Evolutionary conservation across 2,888 invertebrate genomes (phyloP).

Genomic region (Synanthedon myopaeformis): DNA sequence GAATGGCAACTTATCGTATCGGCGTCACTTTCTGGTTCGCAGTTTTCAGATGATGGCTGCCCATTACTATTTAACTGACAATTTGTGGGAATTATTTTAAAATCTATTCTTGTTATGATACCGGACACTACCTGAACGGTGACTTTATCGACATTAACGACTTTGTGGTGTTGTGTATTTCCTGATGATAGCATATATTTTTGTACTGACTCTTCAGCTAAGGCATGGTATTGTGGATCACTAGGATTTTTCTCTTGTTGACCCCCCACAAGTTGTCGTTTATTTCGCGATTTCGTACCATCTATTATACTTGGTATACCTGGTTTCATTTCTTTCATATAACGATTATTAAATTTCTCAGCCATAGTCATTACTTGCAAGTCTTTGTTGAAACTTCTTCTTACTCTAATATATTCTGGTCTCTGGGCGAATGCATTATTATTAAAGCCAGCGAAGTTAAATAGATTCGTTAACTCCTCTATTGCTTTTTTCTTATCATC

Average conservation of each 20-base stretch:
- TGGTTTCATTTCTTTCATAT: constrained; percentile 1
- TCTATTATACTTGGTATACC: not conserved
- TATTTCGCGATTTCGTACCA: not conserved
- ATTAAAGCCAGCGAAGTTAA: constrained; percentile 39
- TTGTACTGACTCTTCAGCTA: constrained; percentile 17
- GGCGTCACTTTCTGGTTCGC: not conserved
- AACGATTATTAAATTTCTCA: constrained; percentile 19
- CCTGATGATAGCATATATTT: constrained; percentile 12
- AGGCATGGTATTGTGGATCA: constrained; percentile 9
- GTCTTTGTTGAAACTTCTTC: constrained; percentile 40
- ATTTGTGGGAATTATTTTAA: constrained; percentile 30
- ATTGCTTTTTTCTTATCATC: constrained; percentile 51
- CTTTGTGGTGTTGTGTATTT: constrained; percentile 6
- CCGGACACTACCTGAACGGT: constrained; percentile 58
- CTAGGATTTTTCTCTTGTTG: constrained; percentile 10
- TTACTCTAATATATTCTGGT: constrained; percentile 18
- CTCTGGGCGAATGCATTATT: constrained; percentile 12
- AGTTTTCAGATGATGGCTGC: not conserved
- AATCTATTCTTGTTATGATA: constrained; percentile 43
- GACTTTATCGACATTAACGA: constrained; percentile 35
- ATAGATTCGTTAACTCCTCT: constrained; percentile 53
- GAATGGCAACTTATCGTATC: not conserved
- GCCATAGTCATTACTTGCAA: constrained; percentile 28
- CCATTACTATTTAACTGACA: constrained; percentile 20
- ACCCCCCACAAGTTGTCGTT: constrained; percentile 10